phyloP scores from a whole-genome alignment of 2,797 vertebrate genomes.

The Brotula barbata region DNA sequence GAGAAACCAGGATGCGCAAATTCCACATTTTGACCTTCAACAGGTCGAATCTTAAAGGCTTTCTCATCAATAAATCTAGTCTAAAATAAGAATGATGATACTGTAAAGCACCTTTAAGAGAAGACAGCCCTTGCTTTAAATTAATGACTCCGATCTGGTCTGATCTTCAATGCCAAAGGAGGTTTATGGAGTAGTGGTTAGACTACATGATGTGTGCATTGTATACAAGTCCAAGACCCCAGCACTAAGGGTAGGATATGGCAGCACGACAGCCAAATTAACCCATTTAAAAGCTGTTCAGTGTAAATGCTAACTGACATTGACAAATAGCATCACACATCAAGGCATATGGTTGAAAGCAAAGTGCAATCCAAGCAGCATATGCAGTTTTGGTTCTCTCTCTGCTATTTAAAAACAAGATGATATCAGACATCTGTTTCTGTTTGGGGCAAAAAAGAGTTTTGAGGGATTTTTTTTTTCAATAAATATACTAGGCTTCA shows the following conservation, averaged over 20 bases:
- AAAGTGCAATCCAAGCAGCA: slow-evolving; percentile 33
- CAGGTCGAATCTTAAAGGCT: slow-evolving; percentile 48
- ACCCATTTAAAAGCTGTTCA: slow-evolving; percentile 24
- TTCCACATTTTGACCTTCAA: slow-evolving; percentile 43
- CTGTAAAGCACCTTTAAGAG: slow-evolving; percentile 14
- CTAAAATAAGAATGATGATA: slow-evolving; percentile 62
- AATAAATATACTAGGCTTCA: slow-evolving; percentile 47
- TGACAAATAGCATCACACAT: slow-evolving; percentile 56
- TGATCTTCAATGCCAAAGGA: slow-evolving; percentile 49
- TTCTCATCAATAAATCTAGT: slow-evolving; percentile 65
- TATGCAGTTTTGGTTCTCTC: slow-evolving; percentile 47
- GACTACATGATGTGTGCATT: not conserved
- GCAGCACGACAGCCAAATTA: slow-evolving; percentile 18
- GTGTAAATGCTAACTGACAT: slow-evolving; percentile 35
- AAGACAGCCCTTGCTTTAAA: slow-evolving; percentile 35
- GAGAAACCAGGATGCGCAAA: no score
- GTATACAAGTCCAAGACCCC: not conserved
- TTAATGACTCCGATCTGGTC: slow-evolving; percentile 42
- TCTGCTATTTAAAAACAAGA: slow-evolving; percentile 57
- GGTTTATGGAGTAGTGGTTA: slow-evolving; percentile 23
- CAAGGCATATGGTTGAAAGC: slow-evolving; percentile 53
- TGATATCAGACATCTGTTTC: slow-evolving; percentile 69
- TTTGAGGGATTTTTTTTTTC: slow-evolving; percentile 49
- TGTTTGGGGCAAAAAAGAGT: slow-evolving; percentile 44
- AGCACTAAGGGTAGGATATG: not conserved